A percentile compares a stretch with the other conserved stretches of the same genome.
These are phyloP conservation scores for Tangachromis dhanisi DNA, from an alignment of 2,113 vertebrate species.

Conservation along the genomic window DNA sequence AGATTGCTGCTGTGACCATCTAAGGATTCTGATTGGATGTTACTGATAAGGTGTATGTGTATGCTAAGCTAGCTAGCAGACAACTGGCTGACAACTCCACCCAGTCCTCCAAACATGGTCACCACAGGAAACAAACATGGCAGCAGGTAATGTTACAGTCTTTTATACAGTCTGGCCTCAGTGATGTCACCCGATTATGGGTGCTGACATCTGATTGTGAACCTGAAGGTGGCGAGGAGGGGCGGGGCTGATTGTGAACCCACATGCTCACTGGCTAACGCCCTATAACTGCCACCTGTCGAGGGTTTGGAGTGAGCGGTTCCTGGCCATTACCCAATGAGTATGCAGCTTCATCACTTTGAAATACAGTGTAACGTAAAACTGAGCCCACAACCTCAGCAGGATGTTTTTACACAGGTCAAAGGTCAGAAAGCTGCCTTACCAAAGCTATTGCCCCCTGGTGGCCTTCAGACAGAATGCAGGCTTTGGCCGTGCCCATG, in stretches of 20 bases:
- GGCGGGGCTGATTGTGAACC: neutral
- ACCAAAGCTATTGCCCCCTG: neutral
- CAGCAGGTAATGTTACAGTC: neutral
- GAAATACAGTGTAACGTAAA: neutral
- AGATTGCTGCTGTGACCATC: neutral
- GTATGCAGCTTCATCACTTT: neutral
- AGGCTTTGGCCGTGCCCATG: neutral
- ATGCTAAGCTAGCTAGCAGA: neutral
- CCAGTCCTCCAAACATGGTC: neutral
- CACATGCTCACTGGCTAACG: neutral
- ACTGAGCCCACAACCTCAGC: neutral
- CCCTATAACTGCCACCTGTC: neutral
- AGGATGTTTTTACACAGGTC: neutral
- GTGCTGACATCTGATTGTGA: no score
- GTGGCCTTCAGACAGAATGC: neutral
- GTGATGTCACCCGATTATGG: neutral
- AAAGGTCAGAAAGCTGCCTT: neutral
- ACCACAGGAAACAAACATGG: neutral
- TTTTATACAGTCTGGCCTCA: neutral
- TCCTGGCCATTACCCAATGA: neutral
- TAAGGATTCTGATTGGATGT: neutral
- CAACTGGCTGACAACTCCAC: neutral
- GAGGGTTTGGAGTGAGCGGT: neutral
- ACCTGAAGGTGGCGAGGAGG: neutral
- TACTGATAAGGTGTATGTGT: neutral